phyloP scores from a whole-genome alignment of 1,140 invertebrate genomes.

The Pemphigus obesinymphae region DNA sequence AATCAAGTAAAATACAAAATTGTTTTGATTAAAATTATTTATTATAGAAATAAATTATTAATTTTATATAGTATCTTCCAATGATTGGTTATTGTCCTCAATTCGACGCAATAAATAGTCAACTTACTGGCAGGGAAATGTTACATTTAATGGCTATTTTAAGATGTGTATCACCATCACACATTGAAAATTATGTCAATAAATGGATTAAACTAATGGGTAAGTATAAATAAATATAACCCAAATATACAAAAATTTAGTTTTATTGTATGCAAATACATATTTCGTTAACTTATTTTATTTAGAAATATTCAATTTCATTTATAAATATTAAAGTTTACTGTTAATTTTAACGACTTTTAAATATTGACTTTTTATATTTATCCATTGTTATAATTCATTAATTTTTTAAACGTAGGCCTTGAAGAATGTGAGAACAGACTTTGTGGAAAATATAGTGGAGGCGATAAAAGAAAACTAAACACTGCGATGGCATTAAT shows the following conservation, averaged over 20 bases:
- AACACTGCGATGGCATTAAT: constrained; percentile 89
- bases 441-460: constrained; percentile 56
- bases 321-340: not conserved
- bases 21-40: not conserved
- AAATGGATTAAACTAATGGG: constrained; percentile 57
- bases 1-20: not conserved
- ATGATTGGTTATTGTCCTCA: constrained; percentile 77
- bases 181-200: constrained; percentile 55
- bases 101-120: constrained; percentile 75
- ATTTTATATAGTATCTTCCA: constrained; percentile 53
- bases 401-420: constrained; percentile 41
- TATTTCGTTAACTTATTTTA: too few relatives aligned
- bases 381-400: not conserved
- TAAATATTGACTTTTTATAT: not conserved
- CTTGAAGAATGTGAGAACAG: constrained; percentile 44
- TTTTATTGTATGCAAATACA: too few relatives aligned
- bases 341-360: not conserved
- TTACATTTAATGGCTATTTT: constrained; percentile 69
- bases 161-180: constrained; percentile 60
- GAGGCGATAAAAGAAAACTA: constrained; percentile 92
- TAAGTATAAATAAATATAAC: too few relatives aligned
- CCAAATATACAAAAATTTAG: too few relatives aligned
- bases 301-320: not conserved
- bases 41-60: not conserved
- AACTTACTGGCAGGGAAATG: constrained; percentile 74